These are phyloP conservation scores for Hydrolagus affinis DNA, from an alignment of 2,113 vertebrate species.

Conservation along the genomic window DNA sequence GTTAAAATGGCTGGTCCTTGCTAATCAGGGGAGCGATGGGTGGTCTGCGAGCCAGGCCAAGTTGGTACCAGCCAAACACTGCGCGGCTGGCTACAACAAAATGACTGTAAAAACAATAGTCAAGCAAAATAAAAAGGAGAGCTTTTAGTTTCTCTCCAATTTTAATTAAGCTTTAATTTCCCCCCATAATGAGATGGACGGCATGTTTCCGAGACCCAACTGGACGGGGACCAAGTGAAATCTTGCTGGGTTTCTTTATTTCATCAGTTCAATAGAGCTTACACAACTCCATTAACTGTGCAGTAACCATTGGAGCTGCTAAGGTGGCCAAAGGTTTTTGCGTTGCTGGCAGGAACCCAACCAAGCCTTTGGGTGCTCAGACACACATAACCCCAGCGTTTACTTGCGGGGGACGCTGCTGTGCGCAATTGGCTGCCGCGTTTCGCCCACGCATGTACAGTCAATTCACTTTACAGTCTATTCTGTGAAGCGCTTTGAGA, in stretches of 20 bases:
- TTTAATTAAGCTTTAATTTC: constrained; percentile 20
- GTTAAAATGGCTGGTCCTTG: background rate
- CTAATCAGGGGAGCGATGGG: background rate
- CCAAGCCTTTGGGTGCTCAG: background rate
- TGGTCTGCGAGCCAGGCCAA: background rate
- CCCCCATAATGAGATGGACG: background rate
- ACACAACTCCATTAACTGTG: background rate
- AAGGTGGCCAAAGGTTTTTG: background rate
- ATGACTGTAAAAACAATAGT: too few species aligned
- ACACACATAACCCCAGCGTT: background rate
- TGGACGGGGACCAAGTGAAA: constrained; percentile 16
- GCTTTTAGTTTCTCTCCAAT: background rate
- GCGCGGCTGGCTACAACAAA: too few species aligned
- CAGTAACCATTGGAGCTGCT: background rate
- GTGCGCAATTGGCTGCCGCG: too few species aligned
- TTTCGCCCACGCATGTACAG: too few species aligned
- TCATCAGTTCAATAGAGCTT: background rate
- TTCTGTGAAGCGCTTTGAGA: too few species aligned
- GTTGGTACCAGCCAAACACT: too few species aligned
- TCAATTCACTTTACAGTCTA: too few species aligned
- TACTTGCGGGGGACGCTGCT: too few species aligned
- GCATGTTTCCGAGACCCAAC: background rate
- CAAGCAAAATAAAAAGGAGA: background rate
- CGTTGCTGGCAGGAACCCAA: background rate
- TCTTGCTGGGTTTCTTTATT: background rate